Evolutionary conservation across 2,113 vertebrate genomes (phyloP), one percentile per base, ranked within the genome.

Genomic region (Stegastes partitus): DNA sequence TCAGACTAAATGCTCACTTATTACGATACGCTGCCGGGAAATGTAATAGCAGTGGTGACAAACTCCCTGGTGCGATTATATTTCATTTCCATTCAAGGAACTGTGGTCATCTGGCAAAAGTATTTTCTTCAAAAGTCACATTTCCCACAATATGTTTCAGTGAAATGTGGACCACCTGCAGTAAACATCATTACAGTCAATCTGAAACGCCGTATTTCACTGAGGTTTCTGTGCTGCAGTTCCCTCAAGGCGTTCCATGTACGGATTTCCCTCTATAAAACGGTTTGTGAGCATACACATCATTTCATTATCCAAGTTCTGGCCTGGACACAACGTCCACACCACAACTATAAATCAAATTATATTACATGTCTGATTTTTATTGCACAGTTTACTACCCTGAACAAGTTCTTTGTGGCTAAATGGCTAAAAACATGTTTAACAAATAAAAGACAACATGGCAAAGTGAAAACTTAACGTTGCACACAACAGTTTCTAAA

Each of bases 191-290:
- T 94, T 94, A 93, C 47, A 76, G 78, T 77, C 91, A 87, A 93
- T 94, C 91, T 91, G 83, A 90, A 89, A 62, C 53, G 80, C 89
- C 82, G 85, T 94, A 94, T 93, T 93, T 95, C 94, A 94, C 71
- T 65, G 77, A 71, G 64, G 31, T 74, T 86, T 88, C 79, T 83
- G 77, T 84, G 67, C 82, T 87, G 82, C 79, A 82, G 75, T 82
- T 86, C 90, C 91, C 91, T 45, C 78, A 89, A 83, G 87, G 83
- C 22, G 86, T 62, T 51, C 31, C 53, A 26, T 77, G 75, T 83
- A 74, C 50, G 74, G 56, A 74, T 81, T 77, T 79, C 63, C 77
- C 71, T 85, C 87, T 68, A 84, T 87, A 85, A 91, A 90, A 90
- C 42, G 19, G 58, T 57, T 81, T 83, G 73, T 51, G 74, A 87